Evolutionary conservation across 2,888 invertebrate genomes (phyloP).

Genomic region (Argyra leucocephala): DNA sequence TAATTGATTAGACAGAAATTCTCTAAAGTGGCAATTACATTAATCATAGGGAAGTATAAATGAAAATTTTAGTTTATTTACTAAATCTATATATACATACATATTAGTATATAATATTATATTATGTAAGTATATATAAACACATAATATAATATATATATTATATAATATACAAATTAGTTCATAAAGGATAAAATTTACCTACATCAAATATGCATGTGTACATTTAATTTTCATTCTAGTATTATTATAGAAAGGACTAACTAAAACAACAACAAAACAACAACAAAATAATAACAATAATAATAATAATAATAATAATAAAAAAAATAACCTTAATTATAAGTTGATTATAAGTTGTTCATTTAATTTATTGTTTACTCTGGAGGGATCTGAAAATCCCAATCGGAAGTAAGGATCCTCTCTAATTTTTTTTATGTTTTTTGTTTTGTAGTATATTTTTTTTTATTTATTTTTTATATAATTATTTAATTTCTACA

Average conservation of each 20-base stretch:
- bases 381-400: not conserved
- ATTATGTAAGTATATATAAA: not conserved
- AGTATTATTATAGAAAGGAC: not conserved
- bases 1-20: constrained; percentile 3
- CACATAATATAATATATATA: not conserved
- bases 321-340: not conserved
- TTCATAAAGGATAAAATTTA: not conserved
- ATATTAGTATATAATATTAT: not conserved
- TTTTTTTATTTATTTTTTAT: not conserved
- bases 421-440: not conserved
- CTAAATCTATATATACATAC: not conserved
- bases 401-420: constrained; percentile 1
- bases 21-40: constrained; percentile 3
- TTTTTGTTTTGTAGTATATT: no score
- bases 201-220: not conserved
- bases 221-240: not conserved
- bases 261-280: not conserved
- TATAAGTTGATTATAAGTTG: constrained; percentile 6
- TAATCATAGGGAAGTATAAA: not conserved
- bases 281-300: not conserved
- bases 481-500: not conserved
- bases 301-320: not conserved
- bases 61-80: not conserved
- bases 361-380: constrained; percentile 3
- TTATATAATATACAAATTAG: not conserved